A percentile compares a stretch with the other conserved stretches of the same genome.
phyloP scores from a whole-genome alignment of 2,113 vertebrate genomes.

The Sylvietta virens region DNA sequence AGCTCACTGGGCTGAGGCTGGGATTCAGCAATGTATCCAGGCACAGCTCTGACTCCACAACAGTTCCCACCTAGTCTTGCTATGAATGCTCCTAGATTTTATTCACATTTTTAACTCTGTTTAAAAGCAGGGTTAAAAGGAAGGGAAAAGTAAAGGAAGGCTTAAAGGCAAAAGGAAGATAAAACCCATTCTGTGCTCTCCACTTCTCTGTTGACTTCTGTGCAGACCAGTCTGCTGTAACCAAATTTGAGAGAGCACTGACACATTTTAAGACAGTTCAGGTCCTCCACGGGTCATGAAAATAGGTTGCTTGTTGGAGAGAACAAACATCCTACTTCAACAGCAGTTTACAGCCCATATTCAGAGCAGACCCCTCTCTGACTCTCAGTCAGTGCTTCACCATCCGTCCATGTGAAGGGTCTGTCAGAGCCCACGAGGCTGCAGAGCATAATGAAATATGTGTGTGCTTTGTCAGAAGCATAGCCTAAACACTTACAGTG shows the following conservation, averaged over 20 bases:
- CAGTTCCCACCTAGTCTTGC: neutral
- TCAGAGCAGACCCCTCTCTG: neutral
- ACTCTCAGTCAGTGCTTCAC: neutral
- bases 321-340: neutral
- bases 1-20: neutral
- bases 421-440: neutral
- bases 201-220: neutral
- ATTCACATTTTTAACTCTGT: neutral
- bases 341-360: neutral
- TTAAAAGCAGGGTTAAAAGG: neutral
- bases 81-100: neutral
- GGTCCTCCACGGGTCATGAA: neutral
- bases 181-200: neutral
- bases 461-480: conserved; percentile 43
- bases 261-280: neutral
- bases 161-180: neutral
- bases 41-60: neutral
- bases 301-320: neutral
- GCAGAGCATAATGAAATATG: conserved; percentile 35
- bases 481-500: conserved; percentile 53
- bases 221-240: neutral
- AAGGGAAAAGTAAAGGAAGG: neutral
- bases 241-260: neutral
- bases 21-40: neutral
- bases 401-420: neutral